These are phyloP conservation scores for Lordiphosa mommai DNA, from an alignment of 1,140 invertebrate genomes.

Conservation along the genomic window DNA sequence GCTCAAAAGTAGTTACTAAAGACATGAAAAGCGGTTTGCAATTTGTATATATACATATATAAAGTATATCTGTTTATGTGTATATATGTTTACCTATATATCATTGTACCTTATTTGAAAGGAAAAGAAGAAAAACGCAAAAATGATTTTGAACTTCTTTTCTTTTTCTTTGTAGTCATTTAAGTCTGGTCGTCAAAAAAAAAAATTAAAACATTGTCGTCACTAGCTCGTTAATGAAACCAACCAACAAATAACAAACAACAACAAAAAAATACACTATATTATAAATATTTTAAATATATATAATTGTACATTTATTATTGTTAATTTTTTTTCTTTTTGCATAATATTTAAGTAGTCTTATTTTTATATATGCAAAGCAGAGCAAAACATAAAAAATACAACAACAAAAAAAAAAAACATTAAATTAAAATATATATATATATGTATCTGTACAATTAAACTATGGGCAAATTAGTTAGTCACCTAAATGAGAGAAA, in stretches of 20 bases:
- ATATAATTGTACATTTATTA: conserved; percentile 36
- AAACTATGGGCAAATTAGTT: conserved; percentile 52
- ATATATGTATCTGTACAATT: conserved; percentile 19
- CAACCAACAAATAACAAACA: conserved; percentile 23
- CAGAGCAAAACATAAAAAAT: conserved; percentile 39
- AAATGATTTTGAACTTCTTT: not conserved
- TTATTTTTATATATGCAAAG: conserved; percentile 70
- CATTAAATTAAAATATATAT: conserved; percentile 52
- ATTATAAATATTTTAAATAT: conserved; percentile 24
- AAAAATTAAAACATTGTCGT: conserved; percentile 44
- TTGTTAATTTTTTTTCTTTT: conserved; percentile 46
- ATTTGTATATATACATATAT: conserved; percentile 10
- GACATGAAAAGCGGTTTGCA: not conserved
- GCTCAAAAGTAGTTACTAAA: too few species aligned
- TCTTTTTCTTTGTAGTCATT: conserved; percentile 53
- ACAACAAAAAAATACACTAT: conserved; percentile 42
- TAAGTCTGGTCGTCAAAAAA: conserved; percentile 67
- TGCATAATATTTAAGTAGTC: conserved; percentile 69
- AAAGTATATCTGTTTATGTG: conserved; percentile 6
- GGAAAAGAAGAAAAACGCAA: conserved; percentile 38
- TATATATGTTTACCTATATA: conserved; percentile 34
- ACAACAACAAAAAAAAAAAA: conserved; percentile 26
- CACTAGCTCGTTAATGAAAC: conserved; percentile 53
- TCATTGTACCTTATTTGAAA: conserved; percentile 76
- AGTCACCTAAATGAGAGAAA: conserved; percentile 53